These are phyloP conservation scores for Gymnodraco acuticeps DNA, from an alignment of 2,797 vertebrate genomes.

Conservation along the genomic window DNA sequence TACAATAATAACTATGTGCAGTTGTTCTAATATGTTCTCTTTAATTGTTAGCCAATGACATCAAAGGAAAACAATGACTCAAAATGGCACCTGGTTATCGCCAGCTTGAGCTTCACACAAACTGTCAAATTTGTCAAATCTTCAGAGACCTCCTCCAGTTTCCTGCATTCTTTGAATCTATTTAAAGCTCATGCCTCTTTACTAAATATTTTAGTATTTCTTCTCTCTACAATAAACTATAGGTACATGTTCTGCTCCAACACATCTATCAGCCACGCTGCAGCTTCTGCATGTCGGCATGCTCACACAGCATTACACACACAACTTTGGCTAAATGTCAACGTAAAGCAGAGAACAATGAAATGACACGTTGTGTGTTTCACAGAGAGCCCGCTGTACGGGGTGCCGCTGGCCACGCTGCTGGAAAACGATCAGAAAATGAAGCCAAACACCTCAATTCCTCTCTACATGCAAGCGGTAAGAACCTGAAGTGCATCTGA, in stretches of 20 bases:
- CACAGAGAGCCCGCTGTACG: constrained; percentile 90
- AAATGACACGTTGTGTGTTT: constrained; percentile 16
- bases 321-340: background rate
- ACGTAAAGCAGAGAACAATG: background rate
- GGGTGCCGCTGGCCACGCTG: constrained; percentile 87
- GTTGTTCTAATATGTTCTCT: background rate
- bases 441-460: constrained; percentile 83
- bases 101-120: background rate
- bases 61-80: background rate
- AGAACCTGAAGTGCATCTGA: constrained; percentile 47
- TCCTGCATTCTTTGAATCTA: background rate
- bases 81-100: background rate
- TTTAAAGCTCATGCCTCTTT: background rate
- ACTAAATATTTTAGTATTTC: background rate
- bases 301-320: background rate
- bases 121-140: background rate
- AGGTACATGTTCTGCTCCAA: background rate
- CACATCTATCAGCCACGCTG: background rate
- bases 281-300: background rate
- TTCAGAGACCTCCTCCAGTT: background rate
- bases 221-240: background rate
- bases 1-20: background rate
- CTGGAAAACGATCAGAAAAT: constrained; percentile 91
- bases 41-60: constrained; percentile 5
- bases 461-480: constrained; percentile 89